A percentile compares a stretch with the other conserved stretches of the same genome.
Evolutionary conservation across 53 echinoderm and acorn worm genomes (phyloP).

Genomic region (Stichopus horrens): DNA sequence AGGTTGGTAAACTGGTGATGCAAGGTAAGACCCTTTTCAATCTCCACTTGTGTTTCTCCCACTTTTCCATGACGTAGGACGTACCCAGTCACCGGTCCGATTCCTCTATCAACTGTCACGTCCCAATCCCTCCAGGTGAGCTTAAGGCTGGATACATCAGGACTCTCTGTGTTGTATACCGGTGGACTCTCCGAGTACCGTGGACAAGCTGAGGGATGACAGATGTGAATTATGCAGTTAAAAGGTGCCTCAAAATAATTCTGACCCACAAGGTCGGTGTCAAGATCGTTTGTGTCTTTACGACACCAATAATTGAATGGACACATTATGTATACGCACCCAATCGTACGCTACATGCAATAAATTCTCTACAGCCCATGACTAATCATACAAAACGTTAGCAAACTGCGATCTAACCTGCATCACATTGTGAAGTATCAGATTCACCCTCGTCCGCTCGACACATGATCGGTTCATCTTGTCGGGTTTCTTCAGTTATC

Average conservation of each 20-base stretch:
- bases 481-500: background rate
- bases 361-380: too few species aligned
- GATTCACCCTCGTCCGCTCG: background rate
- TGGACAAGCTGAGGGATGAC: background rate
- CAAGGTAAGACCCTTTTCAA: background rate
- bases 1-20: background rate
- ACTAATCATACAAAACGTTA: too few species aligned
- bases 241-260: too few species aligned
- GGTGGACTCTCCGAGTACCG: background rate
- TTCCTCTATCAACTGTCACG: background rate
- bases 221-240: background rate
- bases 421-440: background rate
- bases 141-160: background rate
- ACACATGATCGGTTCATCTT: background rate
- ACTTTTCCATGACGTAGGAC: background rate
- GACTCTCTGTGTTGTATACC: background rate
- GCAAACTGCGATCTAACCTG: background rate
- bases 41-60: background rate
- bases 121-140: slow-evolving; percentile 2
- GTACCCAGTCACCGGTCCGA: slow-evolving; percentile 5
- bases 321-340: too few species aligned
- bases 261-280: too few species aligned
- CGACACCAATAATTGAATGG: too few species aligned
- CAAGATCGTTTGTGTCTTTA: too few species aligned
- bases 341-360: too few species aligned